These are phyloP conservation scores for Diacarnus erythraeanus DNA, from an alignment of 37 sponge, comb jelly and placozoan genomes.

Conservation along the genomic window DNA sequence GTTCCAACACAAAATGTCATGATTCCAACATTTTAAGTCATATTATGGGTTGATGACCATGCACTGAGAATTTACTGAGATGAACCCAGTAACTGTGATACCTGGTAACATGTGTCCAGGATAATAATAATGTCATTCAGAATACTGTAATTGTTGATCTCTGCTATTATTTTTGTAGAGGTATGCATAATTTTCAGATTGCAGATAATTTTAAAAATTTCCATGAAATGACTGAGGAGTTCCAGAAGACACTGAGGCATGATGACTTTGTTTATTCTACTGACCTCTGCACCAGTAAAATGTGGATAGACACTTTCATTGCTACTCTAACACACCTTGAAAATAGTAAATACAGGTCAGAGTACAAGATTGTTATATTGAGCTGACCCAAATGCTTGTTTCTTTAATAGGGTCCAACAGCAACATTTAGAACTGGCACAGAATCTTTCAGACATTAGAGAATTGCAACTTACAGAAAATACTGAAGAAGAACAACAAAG, in stretches of 20 bases:
- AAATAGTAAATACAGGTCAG: slow-evolving; percentile 52
- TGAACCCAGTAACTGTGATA: no score
- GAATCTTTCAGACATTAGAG: slow-evolving; percentile 51
- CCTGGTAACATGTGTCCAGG: no score
- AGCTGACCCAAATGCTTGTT: neutral
- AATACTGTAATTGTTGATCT: no score
- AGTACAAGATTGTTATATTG: neutral
- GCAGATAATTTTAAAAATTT: slow-evolving; percentile 65
- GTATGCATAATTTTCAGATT: slow-evolving; percentile 24
- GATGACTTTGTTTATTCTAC: slow-evolving; percentile 72
- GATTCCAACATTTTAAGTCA: neutral
- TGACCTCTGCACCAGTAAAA: slow-evolving; percentile 60
- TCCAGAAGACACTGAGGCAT: slow-evolving; percentile 78
- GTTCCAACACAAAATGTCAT: neutral
- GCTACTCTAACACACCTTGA: slow-evolving; percentile 63
- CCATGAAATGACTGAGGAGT: slow-evolving; percentile 72
- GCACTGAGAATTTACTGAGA: no score
- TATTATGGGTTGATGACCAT: neutral
- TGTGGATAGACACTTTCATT: slow-evolving; percentile 78
- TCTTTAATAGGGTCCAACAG: slow-evolving; percentile 45
- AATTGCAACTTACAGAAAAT: neutral
- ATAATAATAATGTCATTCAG: no score
- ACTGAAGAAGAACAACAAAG: neutral
- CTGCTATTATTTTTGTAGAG: neutral
- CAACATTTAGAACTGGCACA: slow-evolving; percentile 63